Percentiles rank a stretch among this genome's conserved stretches.
Evolutionary conservation across 2,888 invertebrate species (phyloP).

Genomic region (Cosmopolites sordidus): DNA sequence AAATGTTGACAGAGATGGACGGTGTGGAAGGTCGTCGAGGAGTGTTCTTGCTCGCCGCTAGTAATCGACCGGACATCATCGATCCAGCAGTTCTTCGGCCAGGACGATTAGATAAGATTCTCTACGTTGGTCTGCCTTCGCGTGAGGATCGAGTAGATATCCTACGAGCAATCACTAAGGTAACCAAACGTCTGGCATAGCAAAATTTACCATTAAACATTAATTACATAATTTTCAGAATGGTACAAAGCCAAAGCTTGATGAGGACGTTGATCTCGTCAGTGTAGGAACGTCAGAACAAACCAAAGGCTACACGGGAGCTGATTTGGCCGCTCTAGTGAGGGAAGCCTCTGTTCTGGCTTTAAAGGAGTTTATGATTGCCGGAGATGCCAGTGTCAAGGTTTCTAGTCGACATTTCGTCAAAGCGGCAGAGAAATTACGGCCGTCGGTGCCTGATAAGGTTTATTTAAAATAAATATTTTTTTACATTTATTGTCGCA

Average conservation of each 20-base stretch:
- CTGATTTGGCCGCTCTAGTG: conserved; percentile 87
- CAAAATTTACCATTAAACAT: too few species aligned
- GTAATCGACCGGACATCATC: conserved; percentile 94
- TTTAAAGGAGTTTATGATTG: conserved; percentile 69
- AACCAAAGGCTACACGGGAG: conserved; percentile 84
- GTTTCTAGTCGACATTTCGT: conserved; percentile 71
- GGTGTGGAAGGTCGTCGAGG: conserved; percentile 87
- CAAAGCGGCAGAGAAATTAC: conserved; percentile 70
- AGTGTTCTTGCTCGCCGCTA: conserved; percentile 93
- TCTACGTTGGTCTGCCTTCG: conserved; percentile 86
- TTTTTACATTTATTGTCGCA: too few species aligned
- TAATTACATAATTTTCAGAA: conserved; percentile 53
- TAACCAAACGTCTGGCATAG: too few species aligned
- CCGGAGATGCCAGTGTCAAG: conserved; percentile 51
- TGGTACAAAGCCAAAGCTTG: conserved; percentile 73
- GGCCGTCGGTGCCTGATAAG: conserved; percentile 81
- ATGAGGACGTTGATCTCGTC: conserved; percentile 70
- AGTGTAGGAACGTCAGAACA: conserved; percentile 62
- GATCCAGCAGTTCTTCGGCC: conserved; percentile 84
- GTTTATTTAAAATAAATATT: too few species aligned
- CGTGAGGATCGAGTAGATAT: conserved; percentile 80
- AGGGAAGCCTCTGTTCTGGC: conserved; percentile 81
- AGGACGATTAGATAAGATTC: conserved; percentile 84
- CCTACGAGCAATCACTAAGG: conserved; percentile 82
- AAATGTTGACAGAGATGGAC: conserved; percentile 97